A percentile compares a stretch with the other conserved stretches of the same genome.
Evolutionary conservation across 2,888 invertebrate species (phyloP).

Genomic region (Nymphalis urticae): DNA sequence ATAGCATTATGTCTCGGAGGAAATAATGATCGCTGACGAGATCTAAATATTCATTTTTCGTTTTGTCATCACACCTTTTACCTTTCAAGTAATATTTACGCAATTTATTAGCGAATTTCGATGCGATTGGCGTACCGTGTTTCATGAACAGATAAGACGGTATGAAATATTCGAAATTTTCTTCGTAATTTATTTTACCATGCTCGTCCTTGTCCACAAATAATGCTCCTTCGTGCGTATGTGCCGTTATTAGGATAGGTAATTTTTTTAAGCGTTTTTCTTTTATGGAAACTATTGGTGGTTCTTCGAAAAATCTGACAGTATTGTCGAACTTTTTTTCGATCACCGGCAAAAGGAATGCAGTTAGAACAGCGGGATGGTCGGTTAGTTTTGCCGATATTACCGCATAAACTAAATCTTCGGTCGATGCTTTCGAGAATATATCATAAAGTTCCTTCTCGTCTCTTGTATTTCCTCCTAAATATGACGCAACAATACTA

Average conservation of each 20-base stretch:
- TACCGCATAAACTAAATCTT: conserved; percentile 59
- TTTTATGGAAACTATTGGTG: conserved; percentile 51
- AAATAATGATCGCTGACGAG: conserved; percentile 61
- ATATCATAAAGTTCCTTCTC: conserved; percentile 51
- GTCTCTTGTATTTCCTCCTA: conserved; percentile 54
- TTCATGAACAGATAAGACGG: conserved; percentile 52
- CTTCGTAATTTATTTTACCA: conserved; percentile 53
- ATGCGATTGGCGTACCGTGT: conserved; percentile 42
- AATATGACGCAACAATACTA: conserved; percentile 48
- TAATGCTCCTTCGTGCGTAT: conserved; percentile 61
- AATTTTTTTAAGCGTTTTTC: conserved; percentile 54
- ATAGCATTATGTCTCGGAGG: conserved; percentile 51
- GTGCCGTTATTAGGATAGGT: conserved; percentile 53
- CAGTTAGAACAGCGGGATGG: conserved; percentile 47
- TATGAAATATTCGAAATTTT: conserved; percentile 56
- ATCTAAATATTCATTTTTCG: conserved; percentile 51
- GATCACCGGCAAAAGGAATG: conserved; percentile 60
- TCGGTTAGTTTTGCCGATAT: conserved; percentile 51
- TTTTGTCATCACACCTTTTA: conserved; percentile 42
- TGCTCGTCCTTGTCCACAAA: conserved; percentile 53
- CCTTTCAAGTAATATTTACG: conserved; percentile 57
- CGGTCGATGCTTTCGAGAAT: conserved; percentile 50
- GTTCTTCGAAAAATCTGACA: conserved; percentile 56
- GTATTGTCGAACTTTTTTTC: conserved; percentile 60
- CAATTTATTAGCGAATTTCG: conserved; percentile 46